Base-by-base conservation (phyloP, 1,140 invertebrate species). In the Apis laboriosa region DNA sequence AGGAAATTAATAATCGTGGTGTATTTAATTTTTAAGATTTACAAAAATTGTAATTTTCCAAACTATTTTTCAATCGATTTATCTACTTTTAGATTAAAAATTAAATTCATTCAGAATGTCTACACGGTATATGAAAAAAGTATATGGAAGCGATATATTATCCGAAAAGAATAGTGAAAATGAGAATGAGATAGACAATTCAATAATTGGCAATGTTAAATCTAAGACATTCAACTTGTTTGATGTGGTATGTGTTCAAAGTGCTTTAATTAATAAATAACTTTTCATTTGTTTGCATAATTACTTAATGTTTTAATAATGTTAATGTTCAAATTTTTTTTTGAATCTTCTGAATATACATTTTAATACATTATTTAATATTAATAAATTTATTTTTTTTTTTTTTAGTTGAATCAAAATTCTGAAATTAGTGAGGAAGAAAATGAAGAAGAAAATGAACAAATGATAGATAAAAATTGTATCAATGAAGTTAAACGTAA, bases 321-420 rank as follows among this genome's bases (percentile, higher is more conserved):
- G 15, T 68, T 24, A 9, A 24, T 43, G 12, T 3, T 55, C 8
- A 60, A 12, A 60, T 17, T 56, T 34, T 53, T 28, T 21, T 7
- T 12, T 7, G 34, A 53, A 49, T 43, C 51, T 24, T 11, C 12
- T 17, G 1, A 43, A 60, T n/a, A 34, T 71, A n/a, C 12, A 68
- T 0, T n/a, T 34, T 96, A 94, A 9, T 89, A 56, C 55, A 80
- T 80, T 89, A 8, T 89, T 82, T 88, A 90, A 90, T 88, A 91
- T 90, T 64, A 85, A 88, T n/a, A 21, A 75, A 56, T 43, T 64
- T 67, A 21, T 68, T 43, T 67, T 70, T 19, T n/a, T 43, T 67
- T n/a, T 1, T 71, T 77, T 67, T 64, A 87, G 87, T 79, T 90
- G 9, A 85, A 88, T 85, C 61, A 86, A 34, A 81, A 77, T 28